phyloP scores from a whole-genome alignment of 1,140 invertebrate genomes.

The Homarus americanus region DNA sequence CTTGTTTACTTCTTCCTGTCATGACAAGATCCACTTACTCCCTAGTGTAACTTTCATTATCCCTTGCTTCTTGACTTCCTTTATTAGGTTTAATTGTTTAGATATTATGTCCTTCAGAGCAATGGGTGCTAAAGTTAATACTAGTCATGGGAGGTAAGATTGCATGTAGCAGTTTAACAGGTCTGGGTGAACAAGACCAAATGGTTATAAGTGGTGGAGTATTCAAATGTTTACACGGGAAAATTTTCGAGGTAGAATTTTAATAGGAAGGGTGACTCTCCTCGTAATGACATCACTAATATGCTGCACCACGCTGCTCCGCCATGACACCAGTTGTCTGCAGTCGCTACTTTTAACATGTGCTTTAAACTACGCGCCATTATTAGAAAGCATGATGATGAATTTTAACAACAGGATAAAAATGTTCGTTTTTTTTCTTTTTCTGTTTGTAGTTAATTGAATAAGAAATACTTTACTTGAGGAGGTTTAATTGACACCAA shows the following conservation, averaged over 20 bases:
- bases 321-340: neutral
- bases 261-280: neutral
- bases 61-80: neutral
- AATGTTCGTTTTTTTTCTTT: no score
- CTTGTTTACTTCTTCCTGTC: neutral
- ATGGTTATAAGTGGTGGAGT: neutral
- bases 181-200: neutral
- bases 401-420: neutral
- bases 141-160: neutral
- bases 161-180: neutral
- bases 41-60: neutral
- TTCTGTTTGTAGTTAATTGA: no score
- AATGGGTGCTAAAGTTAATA: neutral
- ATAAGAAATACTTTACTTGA: no score
- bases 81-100: neutral
- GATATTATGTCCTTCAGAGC: neutral
- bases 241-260: no score
- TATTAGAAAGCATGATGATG: neutral
- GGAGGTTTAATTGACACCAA: no score
- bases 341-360: neutral
- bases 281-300: neutral
- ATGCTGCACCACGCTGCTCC: no score
- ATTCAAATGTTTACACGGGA: neutral
- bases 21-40: neutral
- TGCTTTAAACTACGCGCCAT: neutral